phyloP scores from a whole-genome alignment of 2,113 vertebrate species.

The Python bivittatus region DNA sequence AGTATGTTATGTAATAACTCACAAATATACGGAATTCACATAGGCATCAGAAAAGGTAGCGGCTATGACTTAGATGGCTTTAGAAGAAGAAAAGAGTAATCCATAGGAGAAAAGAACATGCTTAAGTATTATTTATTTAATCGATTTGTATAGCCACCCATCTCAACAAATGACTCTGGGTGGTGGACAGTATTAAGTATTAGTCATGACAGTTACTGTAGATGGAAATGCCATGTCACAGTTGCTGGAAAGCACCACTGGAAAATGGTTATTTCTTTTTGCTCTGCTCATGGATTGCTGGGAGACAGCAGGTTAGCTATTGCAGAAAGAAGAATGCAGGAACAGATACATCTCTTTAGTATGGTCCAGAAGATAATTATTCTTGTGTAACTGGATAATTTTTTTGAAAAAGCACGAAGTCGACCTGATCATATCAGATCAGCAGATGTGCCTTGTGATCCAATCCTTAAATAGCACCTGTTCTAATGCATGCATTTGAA shows the following conservation, averaged over 20 bases:
- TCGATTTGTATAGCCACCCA: neutral
- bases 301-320: too few relatives aligned
- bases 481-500: neutral
- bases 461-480: neutral
- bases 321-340: too few relatives aligned
- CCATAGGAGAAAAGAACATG: too few relatives aligned
- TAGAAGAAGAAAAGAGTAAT: neutral
- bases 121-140: too few relatives aligned
- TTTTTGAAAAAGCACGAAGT: neutral
- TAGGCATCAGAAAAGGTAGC: neutral
- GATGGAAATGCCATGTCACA: too few relatives aligned
- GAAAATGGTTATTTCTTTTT: too few relatives aligned
- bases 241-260: too few relatives aligned
- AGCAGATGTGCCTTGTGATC: neutral
- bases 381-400: neutral
- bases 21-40: neutral
- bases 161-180: neutral
- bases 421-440: neutral
- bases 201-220: neutral
- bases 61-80: neutral
- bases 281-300: too few relatives aligned
- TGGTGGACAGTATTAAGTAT: neutral
- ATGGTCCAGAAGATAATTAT: neutral
- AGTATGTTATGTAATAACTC: neutral
- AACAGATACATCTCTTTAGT: too few relatives aligned